Evolutionary conservation across 2,888 invertebrate genomes (phyloP).

Genomic region (Amphipyra berbera): DNA sequence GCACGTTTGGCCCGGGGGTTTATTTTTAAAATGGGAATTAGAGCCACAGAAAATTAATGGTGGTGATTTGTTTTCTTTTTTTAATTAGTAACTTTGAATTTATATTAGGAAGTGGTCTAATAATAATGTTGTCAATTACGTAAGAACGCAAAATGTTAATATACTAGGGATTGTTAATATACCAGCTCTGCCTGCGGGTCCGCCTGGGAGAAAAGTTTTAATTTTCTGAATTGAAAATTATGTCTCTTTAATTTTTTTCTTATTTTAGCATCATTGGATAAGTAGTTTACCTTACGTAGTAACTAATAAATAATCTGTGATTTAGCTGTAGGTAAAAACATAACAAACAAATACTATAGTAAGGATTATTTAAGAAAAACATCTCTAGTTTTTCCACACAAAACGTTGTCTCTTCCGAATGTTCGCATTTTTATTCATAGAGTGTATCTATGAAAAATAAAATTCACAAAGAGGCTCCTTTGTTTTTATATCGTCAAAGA

Average conservation of each 20-base stretch:
- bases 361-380: not conserved
- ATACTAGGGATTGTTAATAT: too few relatives aligned
- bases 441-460: constrained; percentile 29
- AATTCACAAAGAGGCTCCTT: constrained; percentile 37
- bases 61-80: constrained; percentile 59
- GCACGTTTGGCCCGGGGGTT: constrained; percentile 72
- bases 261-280: too few relatives aligned
- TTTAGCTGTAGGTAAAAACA: too few relatives aligned
- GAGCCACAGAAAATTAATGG: constrained; percentile 67
- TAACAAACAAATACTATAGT: not conserved
- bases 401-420: not conserved
- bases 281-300: too few relatives aligned
- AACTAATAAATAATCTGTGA: too few relatives aligned
- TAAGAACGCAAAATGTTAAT: too few relatives aligned
- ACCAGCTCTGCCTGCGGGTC: too few relatives aligned
- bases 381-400: not conserved
- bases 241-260: too few relatives aligned
- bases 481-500: constrained; percentile 38
- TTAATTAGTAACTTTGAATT: constrained; percentile 36
- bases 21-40: constrained; percentile 71
- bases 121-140: too few relatives aligned
- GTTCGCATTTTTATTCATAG: constrained; percentile 48
- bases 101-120: not conserved
- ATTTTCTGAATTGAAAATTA: too few relatives aligned
- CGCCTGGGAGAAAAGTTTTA: too few relatives aligned